Evolutionary conservation across 2,113 vertebrate species (phyloP), one percentile per base, ranked within the genome.

Genomic region (Muntiacus muntjak): DNA sequence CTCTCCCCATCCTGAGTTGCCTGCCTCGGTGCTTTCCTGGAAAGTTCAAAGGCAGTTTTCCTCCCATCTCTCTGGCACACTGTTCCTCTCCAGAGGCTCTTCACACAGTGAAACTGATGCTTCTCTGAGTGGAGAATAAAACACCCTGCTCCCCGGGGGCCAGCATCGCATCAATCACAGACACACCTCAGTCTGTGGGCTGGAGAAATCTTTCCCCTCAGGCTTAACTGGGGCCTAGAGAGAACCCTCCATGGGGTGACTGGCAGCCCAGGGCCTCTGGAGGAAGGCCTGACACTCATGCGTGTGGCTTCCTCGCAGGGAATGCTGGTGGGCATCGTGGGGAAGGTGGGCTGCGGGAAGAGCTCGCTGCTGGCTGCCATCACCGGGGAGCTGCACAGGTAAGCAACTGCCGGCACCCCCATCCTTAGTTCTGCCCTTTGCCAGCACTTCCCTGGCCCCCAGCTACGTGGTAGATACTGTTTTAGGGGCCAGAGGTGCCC

Each of bases 281-380:
- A 79, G 30, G 47, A 52, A 94, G 88, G 74, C 12, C 55, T 21
- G 62, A 43, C n/a, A 1, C 33, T 87, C 90, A n/a, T 47, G 97
- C 45, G 2, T 97, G 52, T 97, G 93, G 7, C 21, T 98, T 98
- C 97, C 23, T 78, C 97, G 52, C 98, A 99, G 99, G 99, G 99
- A 17, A 98, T 98, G 54, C 98, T 99, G 84, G 98, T 99, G 3
- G 99, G 99, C 0, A 98, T 99, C 89, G 99, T 99, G 95, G 99
- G 99, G 21, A 99, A 99, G 95, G 99, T 99, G 0, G 99, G 99
- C 97, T 99, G 99, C 96, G 99, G 99, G 45, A 99, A 99, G 98
- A 99, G 99, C 79, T 99, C 99, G 5, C 97, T 99, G 71, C 98
- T 99, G 97, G 99, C 99, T 9, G 99, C 99, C 33, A 98, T 99